Percentiles rank a stretch among this genome's conserved stretches.
These are phyloP conservation scores for Planococcus citri DNA, from an alignment of 1,140 invertebrate species.

Conservation along the genomic window DNA sequence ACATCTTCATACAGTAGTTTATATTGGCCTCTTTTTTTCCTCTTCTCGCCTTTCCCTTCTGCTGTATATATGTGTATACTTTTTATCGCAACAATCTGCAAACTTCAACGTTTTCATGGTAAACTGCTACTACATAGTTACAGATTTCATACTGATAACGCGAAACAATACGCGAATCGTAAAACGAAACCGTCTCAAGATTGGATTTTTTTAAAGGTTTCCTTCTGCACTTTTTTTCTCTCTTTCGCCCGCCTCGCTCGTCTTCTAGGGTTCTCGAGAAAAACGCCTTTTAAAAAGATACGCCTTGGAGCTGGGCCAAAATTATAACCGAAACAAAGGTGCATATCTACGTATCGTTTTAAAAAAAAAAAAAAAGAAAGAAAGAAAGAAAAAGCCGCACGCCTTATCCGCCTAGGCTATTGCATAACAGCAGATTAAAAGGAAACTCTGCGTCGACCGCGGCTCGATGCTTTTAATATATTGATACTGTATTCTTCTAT, in stretches of 20 bases:
- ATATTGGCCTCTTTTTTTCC: conserved; percentile 11
- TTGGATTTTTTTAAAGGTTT: conserved; percentile 5
- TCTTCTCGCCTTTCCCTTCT: conserved; percentile 5
- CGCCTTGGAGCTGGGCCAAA: background rate
- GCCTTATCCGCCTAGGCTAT: too few species aligned
- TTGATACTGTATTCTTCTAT: too few species aligned
- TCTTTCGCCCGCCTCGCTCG: background rate
- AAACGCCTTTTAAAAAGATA: background rate
- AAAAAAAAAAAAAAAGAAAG: too few species aligned
- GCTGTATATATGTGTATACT: too few species aligned
- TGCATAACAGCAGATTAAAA: background rate
- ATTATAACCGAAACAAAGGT: background rate
- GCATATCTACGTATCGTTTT: too few species aligned
- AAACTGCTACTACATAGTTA: conserved; percentile 4
- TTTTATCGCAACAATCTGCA: conserved; percentile 7
- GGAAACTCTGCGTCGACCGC: background rate
- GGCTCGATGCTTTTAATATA: conserved; percentile 8
- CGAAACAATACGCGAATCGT: conserved; percentile 13
- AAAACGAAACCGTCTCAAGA: conserved; percentile 11
- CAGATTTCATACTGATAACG: conserved; percentile 4
- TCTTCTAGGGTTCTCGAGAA: background rate
- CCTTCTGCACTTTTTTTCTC: background rate
- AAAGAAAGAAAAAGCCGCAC: too few species aligned
- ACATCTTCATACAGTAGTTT: conserved; percentile 15
- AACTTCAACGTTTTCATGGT: conserved; percentile 10